phyloP scores from a whole-genome alignment of 2,888 invertebrate genomes.

The Hanleya hanleyi region DNA sequence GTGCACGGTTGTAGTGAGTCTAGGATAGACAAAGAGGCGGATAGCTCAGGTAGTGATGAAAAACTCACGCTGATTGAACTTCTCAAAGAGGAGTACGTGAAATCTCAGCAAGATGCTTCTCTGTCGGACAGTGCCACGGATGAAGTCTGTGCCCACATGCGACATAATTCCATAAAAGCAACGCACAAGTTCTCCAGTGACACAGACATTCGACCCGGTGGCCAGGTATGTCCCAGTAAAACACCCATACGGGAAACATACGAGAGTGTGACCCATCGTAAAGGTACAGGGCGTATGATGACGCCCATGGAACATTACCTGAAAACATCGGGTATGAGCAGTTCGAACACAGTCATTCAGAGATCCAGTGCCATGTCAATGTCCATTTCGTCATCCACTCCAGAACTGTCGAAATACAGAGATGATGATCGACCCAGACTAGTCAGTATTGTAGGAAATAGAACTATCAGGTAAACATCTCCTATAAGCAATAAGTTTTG shows the following conservation, averaged over 20 bases:
- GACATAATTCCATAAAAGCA: background rate
- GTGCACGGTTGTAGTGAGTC: background rate
- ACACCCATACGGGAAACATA: background rate
- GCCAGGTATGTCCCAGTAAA: background rate
- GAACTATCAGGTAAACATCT: constrained; percentile 17
- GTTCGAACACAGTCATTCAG: too few species aligned
- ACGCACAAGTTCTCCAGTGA: constrained; percentile 54
- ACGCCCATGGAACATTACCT: too few species aligned
- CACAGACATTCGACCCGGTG: constrained; percentile 48
- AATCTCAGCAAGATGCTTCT: background rate
- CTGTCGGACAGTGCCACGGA: background rate
- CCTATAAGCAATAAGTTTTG: background rate
- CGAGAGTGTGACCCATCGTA: too few species aligned
- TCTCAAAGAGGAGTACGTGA: constrained; percentile 54
- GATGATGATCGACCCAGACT: constrained; percentile 4
- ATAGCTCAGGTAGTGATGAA: constrained; percentile 26
- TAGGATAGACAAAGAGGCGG: background rate
- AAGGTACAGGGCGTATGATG: too few species aligned
- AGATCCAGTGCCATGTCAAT: constrained; percentile 10
- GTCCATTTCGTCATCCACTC: constrained; percentile 45
- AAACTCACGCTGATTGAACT: constrained; percentile 62
- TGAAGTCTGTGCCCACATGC: background rate
- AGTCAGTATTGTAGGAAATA: constrained; percentile 8
- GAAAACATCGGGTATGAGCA: too few species aligned
- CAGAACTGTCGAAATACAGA: constrained; percentile 36